Base-by-base conservation (phyloP, 1,140 invertebrate species). In the Danaus melanippus region DNA sequence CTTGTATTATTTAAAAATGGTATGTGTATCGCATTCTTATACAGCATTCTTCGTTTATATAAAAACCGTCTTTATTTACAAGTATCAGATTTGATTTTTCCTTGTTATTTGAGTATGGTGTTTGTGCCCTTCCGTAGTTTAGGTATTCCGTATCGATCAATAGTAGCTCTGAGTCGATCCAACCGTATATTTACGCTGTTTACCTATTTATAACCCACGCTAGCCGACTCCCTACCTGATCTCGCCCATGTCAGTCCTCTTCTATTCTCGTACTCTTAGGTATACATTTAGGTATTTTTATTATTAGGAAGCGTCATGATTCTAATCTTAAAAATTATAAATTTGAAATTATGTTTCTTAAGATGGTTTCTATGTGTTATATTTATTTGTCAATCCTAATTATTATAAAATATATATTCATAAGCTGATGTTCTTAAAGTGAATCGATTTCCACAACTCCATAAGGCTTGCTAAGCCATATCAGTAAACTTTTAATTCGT, bases 131-230 rank as follows among this genome's bases (percentile, higher is more conserved):
- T 67, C 60, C 46, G 46, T 52, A 54, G 43, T 50, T 55, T 55
- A 55, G 41, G 55, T 53, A 64, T 67, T 54, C 45, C 48, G 71
- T 84, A 86, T 86, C 79, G 83, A 86, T 86, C 82, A 78, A 78
- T 74, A 74, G 79, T 67, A 67, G 71, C 73, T 71, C 65, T 64
- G 58, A 74, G 71, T 66, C 75, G 73, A 86, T 84, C 83, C 78
- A 81, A 79, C 72, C 71, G 74, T 76, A 75, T 84, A 83, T 84
- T 86, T 84, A 86, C 73, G 75, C 75, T 83, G 69, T 72, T 83
- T 81, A 83, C 78, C 79, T 83, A 86, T 86, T 86, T 86, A 84
- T 86, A 86, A 71, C 53, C 59, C 58, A 70, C 58, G 70, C 64
- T 70, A 78, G 75, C 67, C 66, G 64, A 64, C 69, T 79, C 66